Base-by-base conservation (phyloP, 1,140 invertebrate genomes). In the Drosophila quadrilineata region DNA sequence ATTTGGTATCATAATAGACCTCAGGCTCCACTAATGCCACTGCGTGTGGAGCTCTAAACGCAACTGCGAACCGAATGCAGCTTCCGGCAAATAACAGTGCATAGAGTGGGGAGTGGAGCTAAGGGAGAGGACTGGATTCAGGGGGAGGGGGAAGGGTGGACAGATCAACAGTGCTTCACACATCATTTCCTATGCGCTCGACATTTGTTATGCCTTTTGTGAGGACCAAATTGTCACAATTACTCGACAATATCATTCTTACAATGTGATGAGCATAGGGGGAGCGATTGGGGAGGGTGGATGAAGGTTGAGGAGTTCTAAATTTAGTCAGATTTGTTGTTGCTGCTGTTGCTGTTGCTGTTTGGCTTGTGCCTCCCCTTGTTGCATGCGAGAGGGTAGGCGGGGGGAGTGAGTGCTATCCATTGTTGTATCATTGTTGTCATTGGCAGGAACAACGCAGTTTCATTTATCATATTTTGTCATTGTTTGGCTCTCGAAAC, bases 401-500 rank as follows among this genome's bases (percentile, higher is more conserved):
- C n/a, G n/a, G n/a, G n/a, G n/a, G n/a, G n/a, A n/a, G n/a, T n/a
- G n/a, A n/a, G n/a, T n/a, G n/a, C n/a, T n/a, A n/a, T n/a, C n/a
- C 43, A 48, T 24, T 31, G 24, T 35, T 49, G 33, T 33, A 26
- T 26, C 10, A 36, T 33, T 40, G n/a, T n/a, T n/a, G 17, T 29
- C 69, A 49, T 58, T 59, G 28, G 29, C 50, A 22, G 65, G 29
- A 40, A 33, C 6, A n/a, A 43, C 49, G 43, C 24, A 31, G 45
- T 48, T 74, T 73, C 77, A 82, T 85, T 82, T 82, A 82, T 82
- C 72, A 84, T 66, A 84, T 85, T 82, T 84, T 71, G 79, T 77
- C 77, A 76, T 72, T 79, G 70, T 79, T 71, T 73, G 59, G 45
- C 40, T 62, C n/a, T 41, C 17, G 43, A 54, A 67, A 75, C 41